Evolutionary conservation across 2,888 invertebrate species (phyloP).

Genomic region (Neoascia interrupta): DNA sequence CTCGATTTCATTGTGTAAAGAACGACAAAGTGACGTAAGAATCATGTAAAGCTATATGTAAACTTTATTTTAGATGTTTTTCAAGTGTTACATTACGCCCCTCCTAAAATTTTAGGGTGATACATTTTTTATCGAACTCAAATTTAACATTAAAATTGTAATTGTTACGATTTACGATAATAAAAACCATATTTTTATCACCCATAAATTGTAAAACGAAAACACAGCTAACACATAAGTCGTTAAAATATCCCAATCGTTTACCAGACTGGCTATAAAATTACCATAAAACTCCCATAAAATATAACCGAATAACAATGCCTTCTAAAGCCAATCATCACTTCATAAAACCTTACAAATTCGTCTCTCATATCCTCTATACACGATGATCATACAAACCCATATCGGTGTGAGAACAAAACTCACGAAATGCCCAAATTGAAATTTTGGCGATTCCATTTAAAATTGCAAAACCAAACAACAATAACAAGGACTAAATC

Average conservation of each 20-base stretch:
- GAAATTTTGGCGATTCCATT: slow-evolving; percentile 38
- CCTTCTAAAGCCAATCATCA: neutral
- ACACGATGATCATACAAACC: neutral
- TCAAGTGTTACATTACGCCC: too few relatives aligned
- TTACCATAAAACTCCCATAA: slow-evolving; percentile 49
- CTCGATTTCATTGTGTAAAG: too few relatives aligned
- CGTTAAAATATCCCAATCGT: slow-evolving; percentile 52
- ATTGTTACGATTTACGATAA: too few relatives aligned
- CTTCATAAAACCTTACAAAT: neutral
- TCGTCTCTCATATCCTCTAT: neutral
- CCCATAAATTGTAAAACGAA: too few relatives aligned
- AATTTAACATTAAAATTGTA: too few relatives aligned
- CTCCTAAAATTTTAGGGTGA: too few relatives aligned
- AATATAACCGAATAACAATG: slow-evolving; percentile 5
- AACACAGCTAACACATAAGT: too few relatives aligned
- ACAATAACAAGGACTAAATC: neutral
- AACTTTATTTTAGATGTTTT: too few relatives aligned
- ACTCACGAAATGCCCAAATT: neutral
- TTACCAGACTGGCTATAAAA: slow-evolving; percentile 20
- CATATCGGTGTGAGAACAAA: slow-evolving; percentile 49
- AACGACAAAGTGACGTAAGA: too few relatives aligned
- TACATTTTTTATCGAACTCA: too few relatives aligned
- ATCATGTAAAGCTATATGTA: too few relatives aligned
- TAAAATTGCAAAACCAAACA: slow-evolving; percentile 20
- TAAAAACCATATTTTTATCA: too few relatives aligned